These are phyloP conservation scores for Leptinotarsa haldemani DNA, from an alignment of 2,888 invertebrate genomes.

Conservation along the genomic window DNA sequence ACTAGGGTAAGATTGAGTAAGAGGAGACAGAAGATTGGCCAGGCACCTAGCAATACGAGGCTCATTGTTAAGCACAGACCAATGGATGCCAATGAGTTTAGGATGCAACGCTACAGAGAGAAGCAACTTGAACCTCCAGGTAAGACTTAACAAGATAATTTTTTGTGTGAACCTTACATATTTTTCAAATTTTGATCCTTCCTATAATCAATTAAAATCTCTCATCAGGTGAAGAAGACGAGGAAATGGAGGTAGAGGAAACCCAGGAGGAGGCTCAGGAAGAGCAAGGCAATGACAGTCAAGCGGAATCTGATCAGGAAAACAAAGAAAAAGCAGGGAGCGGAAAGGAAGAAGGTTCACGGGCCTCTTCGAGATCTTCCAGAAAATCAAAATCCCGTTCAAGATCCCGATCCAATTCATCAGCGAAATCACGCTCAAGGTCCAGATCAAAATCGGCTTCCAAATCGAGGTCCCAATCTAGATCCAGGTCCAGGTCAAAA, in stretches of 20 bases:
- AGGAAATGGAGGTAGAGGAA: slow-evolving; percentile 69
- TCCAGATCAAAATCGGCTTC: slow-evolving; percentile 62
- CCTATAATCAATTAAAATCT: slow-evolving; percentile 17
- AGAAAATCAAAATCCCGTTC: slow-evolving; percentile 58
- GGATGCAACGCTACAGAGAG: slow-evolving; percentile 87
- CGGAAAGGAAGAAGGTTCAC: slow-evolving; percentile 55
- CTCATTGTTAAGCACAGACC: slow-evolving; percentile 92
- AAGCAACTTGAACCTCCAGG: slow-evolving; percentile 89
- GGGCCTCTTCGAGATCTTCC: slow-evolving; percentile 59
- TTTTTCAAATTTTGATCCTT: too few species aligned
- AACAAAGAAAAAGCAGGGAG: slow-evolving; percentile 59
- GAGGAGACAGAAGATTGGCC: slow-evolving; percentile 81
- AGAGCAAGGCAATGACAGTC: slow-evolving; percentile 69
- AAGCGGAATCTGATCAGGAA: slow-evolving; percentile 67
- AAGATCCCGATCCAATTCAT: slow-evolving; percentile 56
- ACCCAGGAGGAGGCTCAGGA: slow-evolving; percentile 50
- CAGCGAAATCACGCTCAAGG: slow-evolving; percentile 57
- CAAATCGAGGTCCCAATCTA: slow-evolving; percentile 61
- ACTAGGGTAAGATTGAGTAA: slow-evolving; percentile 95
- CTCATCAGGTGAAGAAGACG: slow-evolving; percentile 70
- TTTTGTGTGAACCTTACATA: too few species aligned
- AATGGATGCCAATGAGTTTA: slow-evolving; percentile 84
- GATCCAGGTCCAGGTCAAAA: slow-evolving; percentile 55
- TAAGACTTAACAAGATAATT: slow-evolving; percentile 49
- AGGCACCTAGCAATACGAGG: slow-evolving; percentile 78